These are phyloP conservation scores for Lithophane semibrunnea DNA, from an alignment of 2,888 invertebrate genomes.

Conservation along the genomic window DNA sequence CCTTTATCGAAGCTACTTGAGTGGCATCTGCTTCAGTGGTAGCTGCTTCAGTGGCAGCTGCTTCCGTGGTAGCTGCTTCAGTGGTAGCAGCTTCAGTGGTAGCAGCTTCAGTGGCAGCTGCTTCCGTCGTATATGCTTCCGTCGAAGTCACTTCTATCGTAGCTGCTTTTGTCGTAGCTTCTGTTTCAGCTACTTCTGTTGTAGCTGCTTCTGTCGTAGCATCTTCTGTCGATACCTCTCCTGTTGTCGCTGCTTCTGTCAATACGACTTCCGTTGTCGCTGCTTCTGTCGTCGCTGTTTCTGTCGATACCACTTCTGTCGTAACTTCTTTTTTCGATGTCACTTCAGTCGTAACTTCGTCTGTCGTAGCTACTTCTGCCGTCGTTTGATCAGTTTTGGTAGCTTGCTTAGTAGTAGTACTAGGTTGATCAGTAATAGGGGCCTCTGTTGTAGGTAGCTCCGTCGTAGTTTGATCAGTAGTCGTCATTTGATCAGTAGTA, in stretches of 20 bases:
- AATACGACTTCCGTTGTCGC: background rate
- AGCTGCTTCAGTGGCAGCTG: too few species aligned
- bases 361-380: background rate
- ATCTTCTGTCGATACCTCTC: background rate
- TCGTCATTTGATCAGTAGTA: conserved; percentile 1
- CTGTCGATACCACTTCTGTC: background rate
- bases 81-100: too few species aligned
- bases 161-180: background rate
- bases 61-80: too few species aligned
- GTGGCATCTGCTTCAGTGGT: too few species aligned
- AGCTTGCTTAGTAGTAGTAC: too few species aligned
- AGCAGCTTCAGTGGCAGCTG: too few species aligned
- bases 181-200: background rate
- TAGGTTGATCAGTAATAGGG: too few species aligned
- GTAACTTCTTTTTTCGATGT: background rate
- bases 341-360: background rate
- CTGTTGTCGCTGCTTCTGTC: background rate
- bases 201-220: background rate
- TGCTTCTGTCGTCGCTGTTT: background rate
- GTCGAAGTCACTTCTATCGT: background rate
- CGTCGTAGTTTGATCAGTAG: background rate
- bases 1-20: too few species aligned
- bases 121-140: too few species aligned
- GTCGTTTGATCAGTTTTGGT: too few species aligned
- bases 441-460: too few species aligned